phyloP scores from a whole-genome alignment of 1,140 invertebrate species.

The Drosophila tsacasi region DNA sequence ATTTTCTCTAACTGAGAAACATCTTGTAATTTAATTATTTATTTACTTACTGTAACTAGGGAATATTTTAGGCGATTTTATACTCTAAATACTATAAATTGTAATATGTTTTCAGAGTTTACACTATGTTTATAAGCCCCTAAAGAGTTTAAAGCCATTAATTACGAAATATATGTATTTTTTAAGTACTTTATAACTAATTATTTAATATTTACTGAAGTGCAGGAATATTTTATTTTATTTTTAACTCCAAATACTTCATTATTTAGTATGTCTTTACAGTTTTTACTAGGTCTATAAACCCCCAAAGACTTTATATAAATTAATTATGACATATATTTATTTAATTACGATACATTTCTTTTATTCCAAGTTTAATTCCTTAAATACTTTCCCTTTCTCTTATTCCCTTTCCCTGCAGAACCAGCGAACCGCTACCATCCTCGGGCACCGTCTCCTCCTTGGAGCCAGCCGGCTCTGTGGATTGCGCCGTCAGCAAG shows the following conservation, averaged over 20 bases:
- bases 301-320: not conserved
- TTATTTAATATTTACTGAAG: not conserved
- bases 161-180: too few species aligned
- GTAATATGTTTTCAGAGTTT: too few species aligned
- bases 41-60: too few species aligned
- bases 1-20: too few species aligned
- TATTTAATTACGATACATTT: not conserved
- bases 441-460: slow-evolving; percentile 25
- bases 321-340: not conserved
- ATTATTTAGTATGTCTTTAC: not conserved
- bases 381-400: not conserved
- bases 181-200: not conserved
- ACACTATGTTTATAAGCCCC: too few species aligned
- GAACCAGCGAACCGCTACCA: slow-evolving; percentile 69
- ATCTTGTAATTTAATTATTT: too few species aligned
- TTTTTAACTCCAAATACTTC: not conserved
- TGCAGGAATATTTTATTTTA: not conserved
- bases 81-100: too few species aligned
- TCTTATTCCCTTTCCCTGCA: slow-evolving; percentile 17
- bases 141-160: too few species aligned
- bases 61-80: too few species aligned
- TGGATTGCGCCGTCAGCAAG: slow-evolving; percentile 20
- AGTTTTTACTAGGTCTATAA: not conserved
- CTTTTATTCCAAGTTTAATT: not conserved
- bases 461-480: slow-evolving; percentile 27